Base-by-base conservation (phyloP, 53 echinoderm and acorn worm species). In the Arbacia lixula region DNA sequence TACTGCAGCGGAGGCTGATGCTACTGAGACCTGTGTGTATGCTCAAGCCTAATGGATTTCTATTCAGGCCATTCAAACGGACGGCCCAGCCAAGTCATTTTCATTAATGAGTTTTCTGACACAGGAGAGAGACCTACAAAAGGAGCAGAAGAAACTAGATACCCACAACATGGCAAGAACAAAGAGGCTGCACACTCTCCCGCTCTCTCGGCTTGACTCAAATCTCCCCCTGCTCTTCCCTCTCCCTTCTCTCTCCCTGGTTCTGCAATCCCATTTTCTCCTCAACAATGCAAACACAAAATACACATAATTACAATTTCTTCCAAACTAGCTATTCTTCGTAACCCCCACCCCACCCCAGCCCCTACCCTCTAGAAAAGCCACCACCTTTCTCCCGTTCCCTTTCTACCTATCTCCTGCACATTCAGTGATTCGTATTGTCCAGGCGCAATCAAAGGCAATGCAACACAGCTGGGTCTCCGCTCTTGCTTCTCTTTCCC, bases 91-190 rank as follows among this genome's bases (percentile, higher is more conserved):
- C 82, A 64, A 81, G 62, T 81, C 82, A 81, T 81, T 81, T 81
- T 81, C 82, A 81, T 81, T 81, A 81, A 81, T 81, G 82, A 81
- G 82, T 81, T 81, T 63, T 63, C 64, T 81, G 82, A 81, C 82
- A 81, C 82, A 81, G 42, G 82, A 81, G 62, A 81, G 61, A 27
- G 17, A 16, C 46, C 39, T 40, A 81, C 62, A 40, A 81, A 62
- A 63, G 64, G 28, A 35, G 63, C 10, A 64, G 62, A 19, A 50
- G 82, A 61, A 81, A 81, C 64, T 41, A 81, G 82, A 81, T 63
- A 81, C 50, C 82, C 30, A 81, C 82, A 63, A 63, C 82, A 81
- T 81, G 82, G 32, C 24, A 42, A 64, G 82, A 63, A 63, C 82
- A 81, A 81, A 81, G 82, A 64, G 46, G 33, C 29, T 27, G 29